Conservation (phyloP, 2,797 vertebrate genomes). For the Euphonia xanthogaster region DNA sequence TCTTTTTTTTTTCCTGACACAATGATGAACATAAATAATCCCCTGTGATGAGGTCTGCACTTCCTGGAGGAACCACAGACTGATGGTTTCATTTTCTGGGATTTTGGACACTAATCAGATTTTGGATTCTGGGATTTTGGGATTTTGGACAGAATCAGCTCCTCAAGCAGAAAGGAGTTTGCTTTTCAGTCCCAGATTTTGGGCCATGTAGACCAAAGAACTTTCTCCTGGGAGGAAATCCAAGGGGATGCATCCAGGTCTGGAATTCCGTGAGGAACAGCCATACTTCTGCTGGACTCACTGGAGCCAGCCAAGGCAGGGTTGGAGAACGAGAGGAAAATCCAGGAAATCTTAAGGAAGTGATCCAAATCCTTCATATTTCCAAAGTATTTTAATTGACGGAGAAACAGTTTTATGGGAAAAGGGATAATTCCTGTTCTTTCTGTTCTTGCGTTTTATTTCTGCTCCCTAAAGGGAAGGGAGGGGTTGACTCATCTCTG, state of each 20-base stretch:
- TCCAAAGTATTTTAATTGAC: neutral
- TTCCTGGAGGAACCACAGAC: neutral
- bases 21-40: accelerated
- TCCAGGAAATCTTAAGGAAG: neutral
- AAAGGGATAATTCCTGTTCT: neutral
- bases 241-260: accelerated
- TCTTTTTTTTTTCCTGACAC: neutral
- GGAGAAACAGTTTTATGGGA: neutral
- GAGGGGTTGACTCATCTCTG: neutral
- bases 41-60: neutral
- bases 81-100: neutral
- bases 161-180: neutral
- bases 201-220: neutral
- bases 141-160: neutral
- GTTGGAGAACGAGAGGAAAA: neutral
- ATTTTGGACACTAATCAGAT: neutral
- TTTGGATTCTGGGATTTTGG: too few species aligned
- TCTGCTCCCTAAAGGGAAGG: neutral
- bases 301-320: neutral
- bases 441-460: neutral
- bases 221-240: neutral
- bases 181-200: neutral
- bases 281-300: neutral
- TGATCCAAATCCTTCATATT: neutral
- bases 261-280: neutral